These are phyloP conservation scores for Anthrax anthrax DNA, from an alignment of 2,888 invertebrate species.

Conservation along the genomic window DNA sequence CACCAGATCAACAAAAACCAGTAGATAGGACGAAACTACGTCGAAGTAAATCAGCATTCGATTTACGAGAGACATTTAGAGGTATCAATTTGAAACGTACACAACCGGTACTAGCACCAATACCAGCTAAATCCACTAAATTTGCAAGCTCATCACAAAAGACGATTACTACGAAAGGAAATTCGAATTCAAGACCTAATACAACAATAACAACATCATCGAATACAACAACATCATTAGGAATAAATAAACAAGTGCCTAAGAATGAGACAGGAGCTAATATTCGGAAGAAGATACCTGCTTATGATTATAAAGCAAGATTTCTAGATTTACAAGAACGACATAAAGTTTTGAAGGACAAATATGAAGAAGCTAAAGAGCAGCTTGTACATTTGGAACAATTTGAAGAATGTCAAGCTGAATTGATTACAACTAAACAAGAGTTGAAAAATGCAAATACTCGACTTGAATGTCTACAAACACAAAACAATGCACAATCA, in stretches of 20 bases:
- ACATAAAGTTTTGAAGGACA: constrained; percentile 39
- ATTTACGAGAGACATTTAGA: constrained; percentile 18
- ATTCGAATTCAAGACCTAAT: not conserved
- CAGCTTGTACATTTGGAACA: constrained; percentile 38
- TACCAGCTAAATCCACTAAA: constrained; percentile 20
- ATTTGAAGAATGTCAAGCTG: constrained; percentile 35
- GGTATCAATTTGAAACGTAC: constrained; percentile 17
- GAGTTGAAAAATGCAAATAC: constrained; percentile 19
- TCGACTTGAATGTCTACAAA: constrained; percentile 19
- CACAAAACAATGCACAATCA: constrained; percentile 21
- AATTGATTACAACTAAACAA: constrained; percentile 23
- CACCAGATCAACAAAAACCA: not conserved
- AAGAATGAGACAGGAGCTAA: constrained; percentile 19
- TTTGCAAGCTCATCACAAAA: not conserved
- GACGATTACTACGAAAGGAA: not conserved
- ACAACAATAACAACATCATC: not conserved
- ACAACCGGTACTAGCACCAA: constrained; percentile 23
- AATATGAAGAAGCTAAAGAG: constrained; percentile 38
- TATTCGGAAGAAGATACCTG: constrained; percentile 41
- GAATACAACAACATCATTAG: not conserved
- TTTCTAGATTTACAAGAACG: constrained; percentile 46
- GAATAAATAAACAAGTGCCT: too few relatives aligned
- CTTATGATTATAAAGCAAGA: constrained; percentile 52
- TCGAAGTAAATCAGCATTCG: constrained; percentile 20
- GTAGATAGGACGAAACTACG: constrained; percentile 11